Percentiles rank a stretch among this genome's conserved stretches.
Conservation (phyloP, 2,888 invertebrate genomes). For the Griposia aprilina region DNA sequence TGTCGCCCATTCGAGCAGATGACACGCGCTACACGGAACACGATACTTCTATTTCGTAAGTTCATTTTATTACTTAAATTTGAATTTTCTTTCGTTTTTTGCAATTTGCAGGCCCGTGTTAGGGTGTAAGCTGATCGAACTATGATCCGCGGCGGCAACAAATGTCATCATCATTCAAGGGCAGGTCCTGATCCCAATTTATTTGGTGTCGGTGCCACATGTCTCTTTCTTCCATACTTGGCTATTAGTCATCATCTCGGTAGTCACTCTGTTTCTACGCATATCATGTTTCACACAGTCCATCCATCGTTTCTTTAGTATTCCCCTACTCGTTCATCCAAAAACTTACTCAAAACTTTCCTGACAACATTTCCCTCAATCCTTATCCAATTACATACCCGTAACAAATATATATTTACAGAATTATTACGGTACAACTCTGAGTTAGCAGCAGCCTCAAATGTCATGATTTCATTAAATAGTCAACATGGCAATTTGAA, state of each 20-base stretch:
- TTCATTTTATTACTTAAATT: not conserved
- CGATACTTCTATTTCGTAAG: slow-evolving; percentile 1
- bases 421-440: not conserved
- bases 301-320: not conserved
- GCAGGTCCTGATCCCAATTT: not conserved
- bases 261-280: not conserved
- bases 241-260: not conserved
- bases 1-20: slow-evolving; percentile 74
- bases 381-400: not conserved
- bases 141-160: not conserved
- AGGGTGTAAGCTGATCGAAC: not conserved
- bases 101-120: not conserved
- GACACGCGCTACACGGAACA: not conserved
- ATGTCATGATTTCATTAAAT: not conserved
- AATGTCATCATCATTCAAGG: not conserved
- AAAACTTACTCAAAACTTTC: not conserved
- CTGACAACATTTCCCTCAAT: not conserved
- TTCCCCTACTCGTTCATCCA: not conserved
- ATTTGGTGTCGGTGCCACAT: not conserved
- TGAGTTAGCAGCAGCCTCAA: not conserved
- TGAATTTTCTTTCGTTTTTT: not conserved
- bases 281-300: not conserved
- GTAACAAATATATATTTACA: not conserved
- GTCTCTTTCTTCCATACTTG: too few species aligned
- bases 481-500: not conserved